Evolutionary conservation across 37 sponge, comb jelly and placozoan species (phyloP).

Genomic region (Agelas oroides): DNA sequence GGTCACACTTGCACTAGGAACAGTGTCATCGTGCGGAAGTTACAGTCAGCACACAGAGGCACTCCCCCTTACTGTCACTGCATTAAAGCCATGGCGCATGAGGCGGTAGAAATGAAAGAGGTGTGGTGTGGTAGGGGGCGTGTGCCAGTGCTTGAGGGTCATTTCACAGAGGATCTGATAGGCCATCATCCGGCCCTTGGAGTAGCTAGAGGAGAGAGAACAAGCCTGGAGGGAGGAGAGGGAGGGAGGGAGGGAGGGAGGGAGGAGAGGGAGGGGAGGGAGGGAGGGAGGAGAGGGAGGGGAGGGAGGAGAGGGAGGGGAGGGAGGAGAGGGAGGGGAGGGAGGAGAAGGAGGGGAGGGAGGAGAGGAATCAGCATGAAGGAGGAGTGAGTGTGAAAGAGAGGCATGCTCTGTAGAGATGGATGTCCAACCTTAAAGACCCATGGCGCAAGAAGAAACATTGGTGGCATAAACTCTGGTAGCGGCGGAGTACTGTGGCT

Average conservation of each 20-base stretch:
- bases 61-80: conserved; percentile 30
- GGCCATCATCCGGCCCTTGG: conserved; percentile 59
- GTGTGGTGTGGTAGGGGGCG: conserved; percentile 31
- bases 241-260: not conserved
- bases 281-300: conserved; percentile 12
- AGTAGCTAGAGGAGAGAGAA: conserved; percentile 44
- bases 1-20: not conserved
- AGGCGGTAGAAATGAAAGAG: conserved; percentile 85
- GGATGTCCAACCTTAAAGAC: conserved; percentile 64
- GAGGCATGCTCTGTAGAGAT: too few species aligned
- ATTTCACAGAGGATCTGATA: conserved; percentile 85
- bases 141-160: conserved; percentile 66
- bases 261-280: conserved; percentile 16
- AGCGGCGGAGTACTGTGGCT: conserved; percentile 57
- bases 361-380: not conserved
- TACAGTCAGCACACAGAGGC: not conserved
- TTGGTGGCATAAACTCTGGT: conserved; percentile 74
- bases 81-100: conserved; percentile 55
- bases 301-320: conserved; percentile 5
- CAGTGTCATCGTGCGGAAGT: not conserved
- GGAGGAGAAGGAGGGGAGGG: conserved; percentile 13
- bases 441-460: conserved; percentile 68
- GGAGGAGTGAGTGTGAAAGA: conserved; percentile 1
- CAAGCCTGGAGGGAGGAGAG: conserved; percentile 48
- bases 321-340: conserved; percentile 34